Conservation (phyloP, 1,140 invertebrate species). For the Epicauta chinensis region DNA sequence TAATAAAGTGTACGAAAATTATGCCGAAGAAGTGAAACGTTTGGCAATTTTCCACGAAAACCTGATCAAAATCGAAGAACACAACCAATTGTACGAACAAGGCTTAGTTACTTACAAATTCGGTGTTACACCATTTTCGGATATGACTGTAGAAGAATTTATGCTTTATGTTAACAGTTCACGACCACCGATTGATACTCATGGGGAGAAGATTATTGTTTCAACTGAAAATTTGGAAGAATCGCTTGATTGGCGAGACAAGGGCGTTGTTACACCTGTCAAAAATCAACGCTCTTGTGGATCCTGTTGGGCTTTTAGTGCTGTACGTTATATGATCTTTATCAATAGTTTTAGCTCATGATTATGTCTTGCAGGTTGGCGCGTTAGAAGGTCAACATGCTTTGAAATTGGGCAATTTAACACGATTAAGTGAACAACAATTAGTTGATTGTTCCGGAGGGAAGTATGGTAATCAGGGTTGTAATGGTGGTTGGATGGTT, state of each 20-base stretch:
- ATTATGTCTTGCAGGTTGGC: conserved; percentile 62
- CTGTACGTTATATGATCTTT: conserved; percentile 25
- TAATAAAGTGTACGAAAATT: no score
- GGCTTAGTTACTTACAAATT: conserved; percentile 62
- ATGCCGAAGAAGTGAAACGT: conserved; percentile 66
- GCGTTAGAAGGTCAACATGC: conserved; percentile 91
- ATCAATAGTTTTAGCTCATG: conserved; percentile 6
- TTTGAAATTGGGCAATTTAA: conserved; percentile 64
- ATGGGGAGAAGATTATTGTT: neutral
- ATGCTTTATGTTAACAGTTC: conserved; percentile 51
- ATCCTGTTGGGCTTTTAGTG: conserved; percentile 51
- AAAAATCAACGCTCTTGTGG: conserved; percentile 37
- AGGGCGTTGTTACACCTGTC: conserved; percentile 26
- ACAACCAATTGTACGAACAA: conserved; percentile 64
- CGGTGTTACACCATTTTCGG: conserved; percentile 80
- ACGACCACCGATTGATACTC: neutral
- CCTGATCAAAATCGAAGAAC: conserved; percentile 71
- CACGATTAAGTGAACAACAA: conserved; percentile 56
- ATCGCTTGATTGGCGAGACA: conserved; percentile 25
- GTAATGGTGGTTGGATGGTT: conserved; percentile 10
- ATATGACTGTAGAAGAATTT: conserved; percentile 64
- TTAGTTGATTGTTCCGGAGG: conserved; percentile 53
- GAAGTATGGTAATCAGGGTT: conserved; percentile 44
- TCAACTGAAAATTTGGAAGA: conserved; percentile 4
- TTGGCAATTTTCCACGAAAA: conserved; percentile 84